Conservation (phyloP, 2,113 vertebrate genomes). For the Mus pahari region DNA sequence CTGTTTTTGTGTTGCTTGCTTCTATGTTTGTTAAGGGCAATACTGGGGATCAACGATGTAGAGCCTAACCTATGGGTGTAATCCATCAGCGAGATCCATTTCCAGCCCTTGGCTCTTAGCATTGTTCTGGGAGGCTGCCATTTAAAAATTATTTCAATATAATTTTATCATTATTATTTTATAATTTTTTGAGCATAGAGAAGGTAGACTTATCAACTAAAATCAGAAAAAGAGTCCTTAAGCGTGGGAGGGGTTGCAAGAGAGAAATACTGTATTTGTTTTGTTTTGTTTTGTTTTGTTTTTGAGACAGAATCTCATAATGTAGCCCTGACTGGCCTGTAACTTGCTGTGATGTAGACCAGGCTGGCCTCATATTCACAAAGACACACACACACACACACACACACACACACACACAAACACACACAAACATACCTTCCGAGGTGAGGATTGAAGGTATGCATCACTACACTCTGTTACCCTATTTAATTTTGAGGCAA, state of each 20-base stretch:
- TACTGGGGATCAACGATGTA: background rate
- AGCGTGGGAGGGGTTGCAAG: background rate
- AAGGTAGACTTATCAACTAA: background rate
- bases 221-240: background rate
- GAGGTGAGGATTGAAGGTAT: background rate
- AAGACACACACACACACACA: background rate
- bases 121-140: background rate
- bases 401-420: background rate
- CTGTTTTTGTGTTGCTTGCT: background rate
- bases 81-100: background rate
- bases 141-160: conserved; percentile 29
- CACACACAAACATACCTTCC: no score
- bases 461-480: background rate
- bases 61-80: background rate
- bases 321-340: background rate
- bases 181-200: background rate
- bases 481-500: background rate
- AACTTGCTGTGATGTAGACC: background rate
- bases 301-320: background rate
- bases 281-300: background rate
- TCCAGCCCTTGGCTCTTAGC: background rate
- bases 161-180: background rate
- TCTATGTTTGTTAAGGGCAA: background rate
- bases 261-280: background rate
- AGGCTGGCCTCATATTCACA: background rate